These are phyloP conservation scores for Drosophila hamatofila DNA, from an alignment of 2,888 invertebrate genomes.

Conservation along the genomic window DNA sequence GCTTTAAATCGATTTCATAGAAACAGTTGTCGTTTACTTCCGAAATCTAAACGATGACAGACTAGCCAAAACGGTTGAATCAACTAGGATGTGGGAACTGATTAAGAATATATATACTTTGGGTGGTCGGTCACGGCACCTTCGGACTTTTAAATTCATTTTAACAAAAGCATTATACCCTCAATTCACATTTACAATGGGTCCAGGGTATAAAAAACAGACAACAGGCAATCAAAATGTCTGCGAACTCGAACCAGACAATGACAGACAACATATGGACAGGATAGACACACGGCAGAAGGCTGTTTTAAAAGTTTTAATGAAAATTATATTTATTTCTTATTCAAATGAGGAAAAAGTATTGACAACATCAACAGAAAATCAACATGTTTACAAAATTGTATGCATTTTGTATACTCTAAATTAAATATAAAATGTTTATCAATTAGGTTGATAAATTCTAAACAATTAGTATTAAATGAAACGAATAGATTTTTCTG, in stretches of 20 bases:
- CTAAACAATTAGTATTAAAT: background rate
- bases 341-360: background rate
- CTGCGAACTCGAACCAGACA: slow-evolving; percentile 55
- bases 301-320: slow-evolving; percentile 20
- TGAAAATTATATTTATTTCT: background rate
- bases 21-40: too few relatives aligned
- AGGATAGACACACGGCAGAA: slow-evolving; percentile 45
- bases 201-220: slow-evolving; percentile 23
- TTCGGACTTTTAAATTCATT: background rate
- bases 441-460: background rate
- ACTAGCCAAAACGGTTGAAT: too few relatives aligned
- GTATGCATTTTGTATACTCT: background rate
- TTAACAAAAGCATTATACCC: background rate
- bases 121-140: background rate
- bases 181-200: background rate
- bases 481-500: background rate
- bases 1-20: too few relatives aligned
- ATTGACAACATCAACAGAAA: background rate
- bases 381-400: background rate
- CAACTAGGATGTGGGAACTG: too few relatives aligned
- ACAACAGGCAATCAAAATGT: slow-evolving; percentile 73
- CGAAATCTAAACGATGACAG: too few relatives aligned
- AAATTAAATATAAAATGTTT: too few relatives aligned
- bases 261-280: slow-evolving; percentile 69
- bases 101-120: too few relatives aligned